Base-by-base conservation (phyloP, 2,113 vertebrate species). In the Phoenicopterus ruber region DNA sequence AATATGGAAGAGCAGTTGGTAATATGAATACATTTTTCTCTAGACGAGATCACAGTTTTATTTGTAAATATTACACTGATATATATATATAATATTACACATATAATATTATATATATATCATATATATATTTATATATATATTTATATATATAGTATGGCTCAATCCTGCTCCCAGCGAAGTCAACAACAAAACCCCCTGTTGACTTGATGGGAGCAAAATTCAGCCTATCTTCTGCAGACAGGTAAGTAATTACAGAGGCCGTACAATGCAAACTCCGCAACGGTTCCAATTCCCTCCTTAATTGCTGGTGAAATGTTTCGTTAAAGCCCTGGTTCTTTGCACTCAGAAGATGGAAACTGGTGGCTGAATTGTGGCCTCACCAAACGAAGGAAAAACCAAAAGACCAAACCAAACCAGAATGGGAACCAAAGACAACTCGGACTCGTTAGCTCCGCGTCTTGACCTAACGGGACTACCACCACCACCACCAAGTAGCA, bases 11-110 rank as follows among this genome's bases (percentile, higher is more conserved):
- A 98, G 97, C 97, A 97, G 97, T 98, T 98, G 96, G 97, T 98
- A 98, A 98, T 98, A 98, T 96, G 98, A 98, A 97, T 98, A 98
- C 97, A 98, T 98, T 96, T 97, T 98, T 98, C 98, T 98, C 98
- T 98, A 98, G 97, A 98, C 94, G 98, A 98, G 98, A 98, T 98
- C 98, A 98, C 98, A 98, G 98, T 98, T 98, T 98, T 98, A 98
- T 98, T 98, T 98, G 98, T 98, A 98, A 98, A 98, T 98, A 98
- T 98, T 98, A 97, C 97, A 98, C 97, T 97, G 97, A 98, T 97
- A 97, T 98, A 98, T 97, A 97, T 98, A 98, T 97, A 98, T 98
- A 98, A 96, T 98, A 98, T 98, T 98, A 98, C 94, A 97, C 90
- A 96, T 92, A 95, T 98, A 97, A 95, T 96, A 97, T 96, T 98